Evolutionary conservation across 2,888 invertebrate species (phyloP), one percentile per base, ranked within the genome.

Genomic region (Acleris emargana): DNA sequence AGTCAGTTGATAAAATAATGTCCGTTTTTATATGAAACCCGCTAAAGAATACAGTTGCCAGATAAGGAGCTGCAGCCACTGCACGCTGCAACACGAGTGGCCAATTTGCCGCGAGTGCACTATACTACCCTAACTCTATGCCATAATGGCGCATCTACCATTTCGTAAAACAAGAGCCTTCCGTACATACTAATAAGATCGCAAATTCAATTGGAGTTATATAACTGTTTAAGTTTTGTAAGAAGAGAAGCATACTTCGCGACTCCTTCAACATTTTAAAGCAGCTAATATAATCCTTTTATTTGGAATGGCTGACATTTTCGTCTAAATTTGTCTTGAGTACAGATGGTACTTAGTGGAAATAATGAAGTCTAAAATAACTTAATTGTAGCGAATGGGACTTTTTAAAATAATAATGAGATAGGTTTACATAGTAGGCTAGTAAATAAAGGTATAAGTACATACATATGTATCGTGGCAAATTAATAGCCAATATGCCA

Each of bases 71-170:
- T 45, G 57, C 22, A 45, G 45, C 25, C 42, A 3, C 42, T 43
- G n/a, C 25, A 47, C 42, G 5, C 42, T 43, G n/a, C 25, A 47
- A 25, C 57, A 45, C 25, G 28, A 57, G 57, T 45, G 45, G 45
- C 57, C 57, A 57, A 57, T 57, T 57, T 47, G 20, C 18, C 22
- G 57, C 45, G 17, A 47, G 45, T 47, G 45, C 57, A 45, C 25
- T 17, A 13, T 22, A 20, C 45, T 25, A 22, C 25, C 42, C 16
- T 22, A 16, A 42, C 25, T 22, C 43, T 43, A 38, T 38, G 13
- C 38, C 13, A 38, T 3, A 38, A 38, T 5, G 38, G 38, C 38
- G 38, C 38, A 38, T 38, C 13, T 13, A 38, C 38, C 38, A 13
- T 13, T 13, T 13, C 11, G 38, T 38, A 38, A 11, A 38, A 1